Conservation (phyloP, 2,797 vertebrate species). For the Gila robusta region DNA sequence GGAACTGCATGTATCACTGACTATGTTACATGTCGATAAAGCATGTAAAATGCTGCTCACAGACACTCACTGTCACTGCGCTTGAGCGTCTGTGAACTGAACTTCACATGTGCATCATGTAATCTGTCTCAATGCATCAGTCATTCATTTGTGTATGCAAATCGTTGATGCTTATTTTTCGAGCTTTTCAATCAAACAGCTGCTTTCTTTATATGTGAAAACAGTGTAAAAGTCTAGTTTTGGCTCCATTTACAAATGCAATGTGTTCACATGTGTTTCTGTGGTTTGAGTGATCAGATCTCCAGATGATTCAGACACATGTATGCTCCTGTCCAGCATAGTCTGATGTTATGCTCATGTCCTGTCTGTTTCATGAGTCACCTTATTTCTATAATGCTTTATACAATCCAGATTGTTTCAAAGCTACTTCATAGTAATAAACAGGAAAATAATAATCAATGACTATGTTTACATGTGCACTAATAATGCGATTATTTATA, state of each 20-base stretch:
- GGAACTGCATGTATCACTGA: background rate
- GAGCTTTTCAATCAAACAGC: no score
- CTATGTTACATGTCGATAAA: background rate
- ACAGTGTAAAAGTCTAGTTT: background rate
- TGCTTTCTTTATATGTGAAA: background rate
- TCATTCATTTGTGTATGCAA: no score
- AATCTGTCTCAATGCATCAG: background rate
- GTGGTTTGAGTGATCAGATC: slow-evolving; percentile 33
- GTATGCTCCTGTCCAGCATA: no score
- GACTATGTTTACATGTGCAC: no score
- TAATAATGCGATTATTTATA: no score
- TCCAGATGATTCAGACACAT: no score
- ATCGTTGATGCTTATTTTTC: background rate
- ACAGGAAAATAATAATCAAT: background rate
- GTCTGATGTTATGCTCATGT: no score
- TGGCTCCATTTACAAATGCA: background rate
- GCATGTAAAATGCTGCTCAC: background rate
- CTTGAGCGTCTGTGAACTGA: background rate
- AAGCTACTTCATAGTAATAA: background rate
- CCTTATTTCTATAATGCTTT: background rate
- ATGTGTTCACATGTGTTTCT: background rate
- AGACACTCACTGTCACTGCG: background rate
- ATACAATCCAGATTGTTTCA: background rate
- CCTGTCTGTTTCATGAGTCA: background rate
- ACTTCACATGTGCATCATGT: background rate